phyloP scores from a whole-genome alignment of 2,888 invertebrate genomes.

The Eucriotettix oculatus region DNA sequence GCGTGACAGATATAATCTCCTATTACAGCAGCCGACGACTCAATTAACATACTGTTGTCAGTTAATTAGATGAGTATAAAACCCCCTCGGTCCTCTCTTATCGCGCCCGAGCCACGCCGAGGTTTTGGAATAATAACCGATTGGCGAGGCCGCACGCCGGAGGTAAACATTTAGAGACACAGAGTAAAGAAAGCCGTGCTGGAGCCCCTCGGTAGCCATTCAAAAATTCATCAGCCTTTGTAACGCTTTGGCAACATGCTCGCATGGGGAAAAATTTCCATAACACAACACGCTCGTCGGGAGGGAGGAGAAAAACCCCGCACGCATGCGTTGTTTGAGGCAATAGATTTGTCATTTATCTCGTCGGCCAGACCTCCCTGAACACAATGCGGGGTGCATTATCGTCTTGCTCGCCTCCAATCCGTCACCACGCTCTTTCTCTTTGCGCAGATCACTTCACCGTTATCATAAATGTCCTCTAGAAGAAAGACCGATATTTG shows the following conservation, averaged over 20 bases:
- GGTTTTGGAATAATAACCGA: neutral
- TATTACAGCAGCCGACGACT: neutral
- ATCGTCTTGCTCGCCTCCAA: too few species aligned
- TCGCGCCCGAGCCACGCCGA: neutral
- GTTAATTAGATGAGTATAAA: neutral
- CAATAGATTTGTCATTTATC: conserved; percentile 11
- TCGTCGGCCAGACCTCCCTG: conserved; percentile 6
- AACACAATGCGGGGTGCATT: too few species aligned
- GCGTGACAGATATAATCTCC: too few species aligned
- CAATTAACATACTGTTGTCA: neutral
- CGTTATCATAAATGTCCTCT: too few species aligned
- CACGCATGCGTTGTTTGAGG: conserved; percentile 4
- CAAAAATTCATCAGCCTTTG: neutral
- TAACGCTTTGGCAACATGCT: neutral
- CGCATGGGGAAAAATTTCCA: neutral
- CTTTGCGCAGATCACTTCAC: too few species aligned
- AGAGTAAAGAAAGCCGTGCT: neutral
- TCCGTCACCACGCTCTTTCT: too few species aligned
- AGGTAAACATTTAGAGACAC: neutral
- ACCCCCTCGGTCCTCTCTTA: neutral
- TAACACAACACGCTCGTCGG: neutral
- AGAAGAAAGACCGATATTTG: too few species aligned
- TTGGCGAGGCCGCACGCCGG: neutral
- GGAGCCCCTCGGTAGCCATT: neutral
- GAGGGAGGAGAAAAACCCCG: neutral